Evolutionary conservation across 2,797 vertebrate species (phyloP), one percentile per base, ranked within the genome.

Genomic region (Poecilia picta): DNA sequence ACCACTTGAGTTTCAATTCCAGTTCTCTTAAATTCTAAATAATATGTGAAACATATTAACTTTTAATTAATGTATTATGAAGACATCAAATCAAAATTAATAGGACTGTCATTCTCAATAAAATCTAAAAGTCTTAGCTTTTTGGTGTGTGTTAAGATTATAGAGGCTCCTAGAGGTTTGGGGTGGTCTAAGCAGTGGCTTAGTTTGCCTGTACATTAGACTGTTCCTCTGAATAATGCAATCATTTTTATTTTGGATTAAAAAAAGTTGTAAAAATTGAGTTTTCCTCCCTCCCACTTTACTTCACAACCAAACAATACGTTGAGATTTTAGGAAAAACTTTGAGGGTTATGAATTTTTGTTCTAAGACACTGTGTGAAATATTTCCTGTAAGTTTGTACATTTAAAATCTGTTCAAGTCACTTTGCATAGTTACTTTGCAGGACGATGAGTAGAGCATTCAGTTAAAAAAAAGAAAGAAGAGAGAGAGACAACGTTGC

Each of bases 401-500:
- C 66, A 43, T 70, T 64, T 70, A 5, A 70, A 70, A 23, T 25
- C 20, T 41, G 31, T 36, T 64, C 31, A 41, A 41, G 36, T 53
- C 78, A 82, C 68, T 59, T 79, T 47, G 87, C 66, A 68, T 71
- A 68, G 66, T 59, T 79, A 78, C 25, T 78, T 76, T 66, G 36
- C 33, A 11, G 36, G 64, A 5, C 5, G 10, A 41, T 41, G 8
- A 39, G 33, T 23, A 41, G 8, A 68, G 18, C 8, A 66, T 23
- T 66, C 8, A 23, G 33, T 39, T 20, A 64, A 18, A 33, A 64
- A 20, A 3, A 57, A 2, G 39, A 49, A 7, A 51, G 16, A 49
- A 20, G 47, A 51, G 47, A 7, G 13, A 7, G 25, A 31, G 28
- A 51, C 4, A 20, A 73, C 0, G 31, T 49, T 73, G 49, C 31